phyloP scores from a whole-genome alignment of 2,888 invertebrate species.

The Ophion obscuratus region DNA sequence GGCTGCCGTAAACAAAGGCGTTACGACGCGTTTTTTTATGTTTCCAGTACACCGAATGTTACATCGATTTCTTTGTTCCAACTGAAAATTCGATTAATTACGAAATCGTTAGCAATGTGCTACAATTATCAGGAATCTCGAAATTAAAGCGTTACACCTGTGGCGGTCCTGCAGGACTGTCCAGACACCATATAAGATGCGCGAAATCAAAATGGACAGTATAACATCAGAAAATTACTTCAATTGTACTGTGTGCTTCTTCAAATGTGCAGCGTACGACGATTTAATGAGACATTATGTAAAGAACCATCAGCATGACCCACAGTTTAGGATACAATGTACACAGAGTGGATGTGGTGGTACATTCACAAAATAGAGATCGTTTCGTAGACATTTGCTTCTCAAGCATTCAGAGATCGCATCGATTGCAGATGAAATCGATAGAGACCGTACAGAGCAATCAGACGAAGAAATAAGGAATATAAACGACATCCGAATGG shows the following conservation, averaged over 20 bases:
- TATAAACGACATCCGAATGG: neutral
- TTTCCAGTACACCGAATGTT: too few relatives aligned
- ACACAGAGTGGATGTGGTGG: slow-evolving; percentile 22
- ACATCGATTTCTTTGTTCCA: too few relatives aligned
- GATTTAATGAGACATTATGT: slow-evolving; percentile 6
- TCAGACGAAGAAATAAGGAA: neutral
- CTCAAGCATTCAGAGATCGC: slow-evolving; percentile 6
- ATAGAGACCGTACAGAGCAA: too few relatives aligned
- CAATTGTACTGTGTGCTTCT: slow-evolving; percentile 24
- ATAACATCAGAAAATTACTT: neutral
- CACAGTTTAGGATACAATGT: slow-evolving; percentile 10
- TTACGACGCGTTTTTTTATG: too few relatives aligned
- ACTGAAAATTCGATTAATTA: neutral
- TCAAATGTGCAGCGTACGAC: neutral
- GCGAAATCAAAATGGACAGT: neutral
- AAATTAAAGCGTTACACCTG: too few relatives aligned
- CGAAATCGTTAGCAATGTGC: neutral
- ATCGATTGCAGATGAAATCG: neutral
- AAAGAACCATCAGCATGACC: slow-evolving; percentile 5
- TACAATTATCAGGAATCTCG: neutral
- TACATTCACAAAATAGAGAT: slow-evolving; percentile 29
- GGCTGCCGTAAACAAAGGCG: too few relatives aligned
- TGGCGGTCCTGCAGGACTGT: too few relatives aligned
- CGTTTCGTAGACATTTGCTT: slow-evolving; percentile 10
- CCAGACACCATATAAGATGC: neutral